These are phyloP conservation scores for Philypnodon macrostomus DNA, from an alignment of 2,797 vertebrate species.

Conservation along the genomic window DNA sequence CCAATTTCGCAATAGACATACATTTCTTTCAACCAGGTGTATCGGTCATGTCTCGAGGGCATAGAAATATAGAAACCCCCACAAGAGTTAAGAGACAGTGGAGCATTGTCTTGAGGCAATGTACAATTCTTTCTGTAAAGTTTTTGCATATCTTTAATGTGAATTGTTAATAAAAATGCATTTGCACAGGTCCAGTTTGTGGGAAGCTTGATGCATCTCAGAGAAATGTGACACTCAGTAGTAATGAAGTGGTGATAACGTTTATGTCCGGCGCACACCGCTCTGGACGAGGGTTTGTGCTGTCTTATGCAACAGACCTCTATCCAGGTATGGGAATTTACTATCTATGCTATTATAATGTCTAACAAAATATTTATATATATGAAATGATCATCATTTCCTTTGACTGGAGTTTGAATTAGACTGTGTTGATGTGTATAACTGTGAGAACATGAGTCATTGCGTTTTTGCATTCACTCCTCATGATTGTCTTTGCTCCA, in stretches of 20 bases:
- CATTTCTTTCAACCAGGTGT: conserved; percentile 37
- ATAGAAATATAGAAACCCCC: conserved; percentile 25
- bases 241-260: conserved; percentile 74
- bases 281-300: conserved; percentile 84
- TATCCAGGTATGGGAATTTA: conserved; percentile 73
- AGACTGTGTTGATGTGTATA: conserved; percentile 11
- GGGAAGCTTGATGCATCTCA: conserved; percentile 59
- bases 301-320: conserved; percentile 82
- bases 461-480: conserved; percentile 66
- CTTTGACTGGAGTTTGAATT: not conserved
- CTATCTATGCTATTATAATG: not conserved
- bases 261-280: conserved; percentile 81
- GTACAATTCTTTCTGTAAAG: too few relatives aligned
- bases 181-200: conserved; percentile 81
- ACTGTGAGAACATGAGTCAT: conserved; percentile 42
- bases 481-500: conserved; percentile 55
- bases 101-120: conserved; percentile 12
- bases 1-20: conserved; percentile 32
- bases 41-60: conserved; percentile 31
- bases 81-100: conserved; percentile 21
- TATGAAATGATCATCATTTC: too few relatives aligned
- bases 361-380: too few relatives aligned
- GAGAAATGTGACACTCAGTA: conserved; percentile 70
- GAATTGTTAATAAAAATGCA: conserved; percentile 23
- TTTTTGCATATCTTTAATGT: too few relatives aligned